Conservation (phyloP, 2,797 vertebrate species). For the Gambelia wislizenii region DNA sequence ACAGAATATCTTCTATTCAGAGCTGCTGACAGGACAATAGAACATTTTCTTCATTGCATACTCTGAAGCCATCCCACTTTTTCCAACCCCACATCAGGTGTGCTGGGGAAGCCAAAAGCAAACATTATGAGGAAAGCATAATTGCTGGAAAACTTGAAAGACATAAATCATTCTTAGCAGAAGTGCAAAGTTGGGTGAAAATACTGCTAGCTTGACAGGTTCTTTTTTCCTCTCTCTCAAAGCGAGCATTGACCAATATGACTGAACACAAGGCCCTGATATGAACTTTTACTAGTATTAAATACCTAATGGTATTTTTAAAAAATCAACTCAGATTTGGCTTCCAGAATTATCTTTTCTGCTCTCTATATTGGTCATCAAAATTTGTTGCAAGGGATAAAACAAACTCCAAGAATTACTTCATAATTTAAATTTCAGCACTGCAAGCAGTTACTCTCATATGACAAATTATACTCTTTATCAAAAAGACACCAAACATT, state of each 20-base stretch:
- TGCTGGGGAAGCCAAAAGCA: conserved; percentile 65
- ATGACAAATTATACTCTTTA: conserved; percentile 10
- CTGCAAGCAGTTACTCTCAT: neutral
- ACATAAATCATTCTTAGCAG: conserved; percentile 62
- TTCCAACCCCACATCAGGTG: conserved; percentile 62
- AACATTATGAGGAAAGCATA: conserved; percentile 54
- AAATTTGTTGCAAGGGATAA: neutral
- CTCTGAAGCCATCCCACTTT: conserved; percentile 58
- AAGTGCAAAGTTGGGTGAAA: conserved; percentile 58
- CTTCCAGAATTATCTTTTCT: conserved; percentile 35
- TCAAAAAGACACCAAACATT: conserved; percentile 40
- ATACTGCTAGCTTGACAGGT: conserved; percentile 43
- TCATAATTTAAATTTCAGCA: conserved; percentile 41
- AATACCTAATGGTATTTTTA: neutral
- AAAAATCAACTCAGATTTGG: conserved; percentile 14
- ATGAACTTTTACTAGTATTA: neutral
- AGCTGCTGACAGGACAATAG: conserved; percentile 68
- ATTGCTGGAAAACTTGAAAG: conserved; percentile 62
- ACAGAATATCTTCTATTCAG: conserved; percentile 67
- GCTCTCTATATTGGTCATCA: conserved; percentile 33
- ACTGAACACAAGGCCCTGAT: conserved; percentile 42
- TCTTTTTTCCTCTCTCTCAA: conserved; percentile 21
- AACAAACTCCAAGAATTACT: conserved; percentile 8
- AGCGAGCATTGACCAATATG: conserved; percentile 20
- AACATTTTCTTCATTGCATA: conserved; percentile 66